phyloP scores from a whole-genome alignment of 2,888 invertebrate genomes.

The Sepioteuthis lessoniana region DNA sequence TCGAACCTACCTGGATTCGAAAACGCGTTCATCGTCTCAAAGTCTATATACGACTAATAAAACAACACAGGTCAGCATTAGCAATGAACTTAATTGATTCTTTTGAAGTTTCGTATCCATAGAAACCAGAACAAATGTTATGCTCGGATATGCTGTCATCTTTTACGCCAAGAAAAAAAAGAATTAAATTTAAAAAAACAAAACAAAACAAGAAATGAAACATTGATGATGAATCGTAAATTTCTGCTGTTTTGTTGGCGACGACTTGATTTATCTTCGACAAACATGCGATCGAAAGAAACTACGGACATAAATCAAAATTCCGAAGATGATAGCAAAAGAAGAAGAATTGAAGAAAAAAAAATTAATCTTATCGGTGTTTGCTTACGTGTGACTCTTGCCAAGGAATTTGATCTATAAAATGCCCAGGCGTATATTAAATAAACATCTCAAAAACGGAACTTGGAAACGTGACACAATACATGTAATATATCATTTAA shows the following conservation, averaged over 20 bases:
- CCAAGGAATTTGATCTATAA: not conserved
- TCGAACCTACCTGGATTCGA: no score
- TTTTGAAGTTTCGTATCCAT: not conserved
- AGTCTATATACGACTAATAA: no score
- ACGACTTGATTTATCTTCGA: not conserved
- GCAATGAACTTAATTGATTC: not conserved
- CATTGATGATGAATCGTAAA: not conserved
- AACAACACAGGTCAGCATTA: not conserved
- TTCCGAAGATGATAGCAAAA: not conserved
- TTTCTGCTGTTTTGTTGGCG: not conserved
- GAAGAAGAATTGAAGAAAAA: not conserved
- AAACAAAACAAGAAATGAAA: not conserved
- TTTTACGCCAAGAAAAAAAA: not conserved
- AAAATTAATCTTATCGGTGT: not conserved
- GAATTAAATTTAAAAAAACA: no score
- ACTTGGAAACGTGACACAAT: slow-evolving; percentile 21
- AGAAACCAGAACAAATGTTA: not conserved
- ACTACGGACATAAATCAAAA: not conserved
- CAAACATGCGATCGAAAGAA: not conserved
- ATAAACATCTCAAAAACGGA: not conserved
- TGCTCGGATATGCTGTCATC: not conserved
- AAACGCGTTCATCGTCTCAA: no score
- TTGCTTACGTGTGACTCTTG: slow-evolving; percentile 20
- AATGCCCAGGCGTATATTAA: not conserved
- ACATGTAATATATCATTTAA: not conserved